A percentile compares a stretch with the other conserved stretches of the same genome.
Evolutionary conservation across 2,888 invertebrate species (phyloP).

Genomic region (Ypsolopha sequella): DNA sequence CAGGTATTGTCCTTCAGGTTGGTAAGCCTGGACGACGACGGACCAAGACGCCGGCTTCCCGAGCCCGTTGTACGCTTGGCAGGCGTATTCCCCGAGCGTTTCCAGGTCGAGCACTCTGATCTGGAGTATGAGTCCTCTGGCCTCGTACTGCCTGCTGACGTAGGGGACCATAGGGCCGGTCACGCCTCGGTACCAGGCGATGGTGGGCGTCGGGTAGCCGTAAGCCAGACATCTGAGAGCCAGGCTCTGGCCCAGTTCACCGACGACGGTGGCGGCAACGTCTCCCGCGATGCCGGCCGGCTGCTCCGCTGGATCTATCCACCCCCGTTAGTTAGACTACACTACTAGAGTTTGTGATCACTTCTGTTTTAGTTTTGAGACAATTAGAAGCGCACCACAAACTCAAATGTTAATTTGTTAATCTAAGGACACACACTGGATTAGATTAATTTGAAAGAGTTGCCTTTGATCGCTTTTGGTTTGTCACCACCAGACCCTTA

Average conservation of each 20-base stretch:
- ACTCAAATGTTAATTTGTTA: neutral
- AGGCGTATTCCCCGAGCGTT: constrained; percentile 88
- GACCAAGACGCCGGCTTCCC: constrained; percentile 84
- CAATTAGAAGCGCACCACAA: neutral
- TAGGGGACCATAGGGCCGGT: constrained; percentile 80
- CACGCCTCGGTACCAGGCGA: constrained; percentile 88
- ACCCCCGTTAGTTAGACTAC: constrained; percentile 15
- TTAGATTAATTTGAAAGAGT: neutral
- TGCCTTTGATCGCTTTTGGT: neutral
- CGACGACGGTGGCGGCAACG: constrained; percentile 73
- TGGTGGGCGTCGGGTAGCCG: constrained; percentile 83
- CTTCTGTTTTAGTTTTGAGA: no score
- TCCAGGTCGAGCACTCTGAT: constrained; percentile 78
- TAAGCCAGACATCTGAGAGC: constrained; percentile 83
- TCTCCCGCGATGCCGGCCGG: constrained; percentile 78
- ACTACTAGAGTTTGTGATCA: constrained; percentile 17
- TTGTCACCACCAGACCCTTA: no score
- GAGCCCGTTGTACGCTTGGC: constrained; percentile 89
- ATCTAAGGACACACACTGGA: neutral
- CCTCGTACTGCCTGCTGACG: constrained; percentile 76
- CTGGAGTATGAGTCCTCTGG: constrained; percentile 80
- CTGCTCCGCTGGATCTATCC: constrained; percentile 69
- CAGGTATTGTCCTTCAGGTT: constrained; percentile 70
- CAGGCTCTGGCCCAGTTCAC: constrained; percentile 78
- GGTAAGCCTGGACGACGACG: constrained; percentile 78